Base-by-base conservation (phyloP, 2,113 vertebrate species). In the Beaufortia kweichowensis region DNA sequence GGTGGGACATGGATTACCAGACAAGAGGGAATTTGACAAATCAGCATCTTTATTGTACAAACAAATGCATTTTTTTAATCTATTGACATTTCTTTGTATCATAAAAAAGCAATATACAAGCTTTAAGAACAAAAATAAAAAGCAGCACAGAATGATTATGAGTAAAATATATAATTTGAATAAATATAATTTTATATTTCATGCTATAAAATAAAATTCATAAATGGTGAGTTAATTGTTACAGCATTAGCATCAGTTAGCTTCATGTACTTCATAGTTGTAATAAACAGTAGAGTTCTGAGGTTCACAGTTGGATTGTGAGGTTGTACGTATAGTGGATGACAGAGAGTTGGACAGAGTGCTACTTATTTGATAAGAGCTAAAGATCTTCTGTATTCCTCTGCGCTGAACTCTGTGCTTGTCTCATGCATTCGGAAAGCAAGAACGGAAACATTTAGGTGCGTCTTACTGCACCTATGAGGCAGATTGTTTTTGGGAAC, bases 141-240 rank as follows among this genome's bases (percentile, higher is more conserved):
- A 92, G 89, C 89, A 89, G 88, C 91, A 92, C 90, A 92, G 85
- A 95, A 93, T 95, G 95, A 97, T 95, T 98, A 97, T 94, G 93
- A 95, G 95, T 95, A 96, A 98, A 98, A 98, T 98, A 98, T 97
- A 98, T 95, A 85, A 96, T 98, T 96, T 97, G 96, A 99, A 99
- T 99, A 99, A 98, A 99, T 99, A 99, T 94, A 92, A 53, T 90
- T 84, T 89, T 87, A 90, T 95, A 93, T 91, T 93, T 92, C 97
- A 99, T 99, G 97, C 97, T 98, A 97, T 96, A 97, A 99, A 98
- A 98, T 95, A 95, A 98, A 83, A 92, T 88, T 94, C 92, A 94
- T 94, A 95, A 96, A 98, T 96, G 95, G 96, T 93, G 95, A 95
- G 92, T 94, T 94, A 91, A 93, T 92, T 92, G 92, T 94, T 94